A percentile compares a stretch with the other conserved stretches of the same genome.
These are phyloP conservation scores for Sitodiplosis mosellana DNA, from an alignment of 1,140 invertebrate species.

Conservation along the genomic window DNA sequence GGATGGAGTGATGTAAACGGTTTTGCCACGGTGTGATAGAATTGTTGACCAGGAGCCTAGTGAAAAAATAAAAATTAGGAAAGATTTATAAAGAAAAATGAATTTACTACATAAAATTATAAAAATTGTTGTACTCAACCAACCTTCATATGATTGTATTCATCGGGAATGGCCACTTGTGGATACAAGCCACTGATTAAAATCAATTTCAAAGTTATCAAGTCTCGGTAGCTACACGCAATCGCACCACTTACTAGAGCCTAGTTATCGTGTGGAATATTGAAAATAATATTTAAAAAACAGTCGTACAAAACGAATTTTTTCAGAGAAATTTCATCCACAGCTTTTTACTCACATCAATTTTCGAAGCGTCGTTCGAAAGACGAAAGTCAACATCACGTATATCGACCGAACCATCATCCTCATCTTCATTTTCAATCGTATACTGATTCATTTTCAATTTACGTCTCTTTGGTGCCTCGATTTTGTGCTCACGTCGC, in stretches of 20 bases:
- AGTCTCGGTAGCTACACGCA: conserved; percentile 58
- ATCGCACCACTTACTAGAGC: conserved; percentile 48
- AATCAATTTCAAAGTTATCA: conserved; percentile 79
- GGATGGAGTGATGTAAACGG: conserved; percentile 83
- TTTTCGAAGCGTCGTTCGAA: conserved; percentile 46
- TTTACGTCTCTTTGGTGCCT: conserved; percentile 49
- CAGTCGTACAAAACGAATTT: no score
- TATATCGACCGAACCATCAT: conserved; percentile 51
- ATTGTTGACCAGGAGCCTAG: conserved; percentile 63
- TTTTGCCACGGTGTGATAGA: conserved; percentile 85
- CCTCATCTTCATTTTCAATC: conserved; percentile 34
- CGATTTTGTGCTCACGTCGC: conserved; percentile 41
- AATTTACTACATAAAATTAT: conserved; percentile 1
- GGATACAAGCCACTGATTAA: conserved; percentile 84
- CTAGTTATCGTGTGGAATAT: conserved; percentile 19
- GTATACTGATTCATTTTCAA: conserved; percentile 37
- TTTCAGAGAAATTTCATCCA: no score
- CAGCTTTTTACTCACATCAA: conserved; percentile 32
- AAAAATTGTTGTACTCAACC: conserved; percentile 6
- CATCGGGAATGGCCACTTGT: conserved; percentile 78
- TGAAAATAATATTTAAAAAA: neutral
- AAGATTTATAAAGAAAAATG: conserved; percentile 4
- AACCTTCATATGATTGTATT: conserved; percentile 85
- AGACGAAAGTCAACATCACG: conserved; percentile 83
- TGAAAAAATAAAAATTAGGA: neutral